Evolutionary conservation across 2,888 invertebrate species (phyloP), one percentile per base, ranked within the genome.

Genomic region (Lampropteryx suffumata): DNA sequence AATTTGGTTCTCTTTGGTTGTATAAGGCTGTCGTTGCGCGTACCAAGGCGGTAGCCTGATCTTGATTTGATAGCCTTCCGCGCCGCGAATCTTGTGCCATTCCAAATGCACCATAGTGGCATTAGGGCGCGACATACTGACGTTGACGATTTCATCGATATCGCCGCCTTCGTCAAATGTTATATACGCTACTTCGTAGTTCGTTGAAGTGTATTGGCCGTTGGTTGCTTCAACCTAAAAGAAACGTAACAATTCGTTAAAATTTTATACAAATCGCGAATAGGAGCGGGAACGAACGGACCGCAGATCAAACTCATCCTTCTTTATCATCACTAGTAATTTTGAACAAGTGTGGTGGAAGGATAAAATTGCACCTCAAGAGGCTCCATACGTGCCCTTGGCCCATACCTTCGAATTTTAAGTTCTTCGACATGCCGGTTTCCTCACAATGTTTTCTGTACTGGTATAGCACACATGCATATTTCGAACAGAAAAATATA

Each of bases 161-260:
- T 93, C 92, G 0, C 93, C 92, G 9, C 92, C 87, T 0, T 92
- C 92, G 64, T 95, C 94, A 70, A 95, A 95, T 0, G 82, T 82
- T 8, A 96, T 71, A 4, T 80, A 87, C 4, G 86, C 84, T 1
- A 92, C 87, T 10, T 91, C 84, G 0, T 95, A 95, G 0, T 90
- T 86, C 3, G 82, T 80, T 0, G 96, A 95, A 27, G 92, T 91
- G 64, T 85, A 89, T 0, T 87, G 87, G 10, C 83, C 82, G 73
- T 95, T 96, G 32, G 91, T 90, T 0, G 95, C 95, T 4, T 92
- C 91, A 4, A 95, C 91, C 94, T 94, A 69, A 27, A 32, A 14
- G 8, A 10, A n/a, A 34, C 14, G 17, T 3, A 17, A 17, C 4
- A 17, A 17, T 4, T 4, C 17, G 4, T 17, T 17, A 17, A 17